Percentiles rank a stretch among this genome's conserved stretches.
Conservation (phyloP, 2,888 invertebrate species). For the Dendrolimus houi region DNA sequence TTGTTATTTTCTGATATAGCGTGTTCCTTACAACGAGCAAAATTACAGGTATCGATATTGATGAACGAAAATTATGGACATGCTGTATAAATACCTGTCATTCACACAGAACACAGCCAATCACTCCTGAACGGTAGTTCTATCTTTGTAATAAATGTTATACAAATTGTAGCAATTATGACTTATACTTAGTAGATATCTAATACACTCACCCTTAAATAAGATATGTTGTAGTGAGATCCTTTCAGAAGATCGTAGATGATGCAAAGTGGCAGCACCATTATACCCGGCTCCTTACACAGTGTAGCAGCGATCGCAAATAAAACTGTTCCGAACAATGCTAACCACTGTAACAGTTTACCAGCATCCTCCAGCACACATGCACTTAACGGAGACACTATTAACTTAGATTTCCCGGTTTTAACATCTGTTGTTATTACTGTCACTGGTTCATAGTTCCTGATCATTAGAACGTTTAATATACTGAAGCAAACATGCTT, state of each 20-base stretch:
- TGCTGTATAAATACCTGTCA: no score
- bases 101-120: no score
- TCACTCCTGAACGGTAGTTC: no score
- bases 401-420: not conserved
- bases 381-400: conserved; percentile 24
- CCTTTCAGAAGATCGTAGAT: conserved; percentile 88
- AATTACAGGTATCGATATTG: no score
- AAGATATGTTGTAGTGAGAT: conserved; percentile 60
- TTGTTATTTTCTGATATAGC: no score
- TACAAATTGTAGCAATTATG: no score
- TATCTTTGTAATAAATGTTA: no score
- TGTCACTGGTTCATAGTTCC: conserved; percentile 20
- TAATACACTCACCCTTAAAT: conserved; percentile 71
- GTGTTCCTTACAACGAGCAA: no score
- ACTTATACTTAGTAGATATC: no score
- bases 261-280: conserved; percentile 92
- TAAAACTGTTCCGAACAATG: conserved; percentile 77
- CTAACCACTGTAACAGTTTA: conserved; percentile 71
- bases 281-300: conserved; percentile 97
- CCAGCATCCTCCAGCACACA: conserved; percentile 60
- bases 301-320: conserved; percentile 89
- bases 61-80: no score
- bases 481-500: not conserved
- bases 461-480: not conserved
- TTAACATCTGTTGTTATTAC: conserved; percentile 26